Conservation (phyloP, 2,113 vertebrate genomes). For the Malaclemys terrapin region DNA sequence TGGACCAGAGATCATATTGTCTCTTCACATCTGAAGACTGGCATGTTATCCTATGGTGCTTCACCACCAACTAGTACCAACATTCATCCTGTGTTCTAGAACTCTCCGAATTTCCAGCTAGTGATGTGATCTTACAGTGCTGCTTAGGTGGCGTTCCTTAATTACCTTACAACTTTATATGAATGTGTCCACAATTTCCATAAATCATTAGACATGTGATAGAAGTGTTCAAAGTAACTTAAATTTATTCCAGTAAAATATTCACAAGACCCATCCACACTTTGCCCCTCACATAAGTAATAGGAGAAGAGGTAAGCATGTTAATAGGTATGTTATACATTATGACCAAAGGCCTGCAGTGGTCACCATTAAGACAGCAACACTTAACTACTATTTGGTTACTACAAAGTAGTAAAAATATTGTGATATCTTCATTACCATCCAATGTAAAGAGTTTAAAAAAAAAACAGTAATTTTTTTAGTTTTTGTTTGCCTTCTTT, state of each 20-base stretch:
- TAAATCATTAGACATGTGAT: not conserved
- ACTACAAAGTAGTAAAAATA: not conserved
- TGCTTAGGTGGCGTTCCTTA: not conserved
- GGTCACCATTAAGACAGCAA: not conserved
- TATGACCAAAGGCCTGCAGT: too few relatives aligned
- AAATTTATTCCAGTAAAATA: not conserved
- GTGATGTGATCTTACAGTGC: not conserved
- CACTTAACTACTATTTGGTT: too few relatives aligned
- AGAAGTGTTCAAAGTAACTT: not conserved
- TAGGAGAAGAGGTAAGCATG: not conserved
- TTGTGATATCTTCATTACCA: not conserved
- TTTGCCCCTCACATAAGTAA: not conserved
- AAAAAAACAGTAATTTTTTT: not conserved
- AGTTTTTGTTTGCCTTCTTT: not conserved
- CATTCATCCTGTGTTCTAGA: not conserved
- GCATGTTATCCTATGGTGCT: not conserved
- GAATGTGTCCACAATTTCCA: not conserved
- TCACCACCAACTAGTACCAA: not conserved
- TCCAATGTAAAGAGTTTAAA: not conserved
- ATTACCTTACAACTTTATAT: not conserved
- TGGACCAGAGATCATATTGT: not conserved
- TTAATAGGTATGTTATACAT: too few relatives aligned
- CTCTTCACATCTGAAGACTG: not conserved
- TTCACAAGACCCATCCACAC: not conserved
- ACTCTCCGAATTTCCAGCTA: not conserved